These are phyloP conservation scores for Pseudomyrmex concolor DNA, from an alignment of 1,140 invertebrate species.

Conservation along the genomic window DNA sequence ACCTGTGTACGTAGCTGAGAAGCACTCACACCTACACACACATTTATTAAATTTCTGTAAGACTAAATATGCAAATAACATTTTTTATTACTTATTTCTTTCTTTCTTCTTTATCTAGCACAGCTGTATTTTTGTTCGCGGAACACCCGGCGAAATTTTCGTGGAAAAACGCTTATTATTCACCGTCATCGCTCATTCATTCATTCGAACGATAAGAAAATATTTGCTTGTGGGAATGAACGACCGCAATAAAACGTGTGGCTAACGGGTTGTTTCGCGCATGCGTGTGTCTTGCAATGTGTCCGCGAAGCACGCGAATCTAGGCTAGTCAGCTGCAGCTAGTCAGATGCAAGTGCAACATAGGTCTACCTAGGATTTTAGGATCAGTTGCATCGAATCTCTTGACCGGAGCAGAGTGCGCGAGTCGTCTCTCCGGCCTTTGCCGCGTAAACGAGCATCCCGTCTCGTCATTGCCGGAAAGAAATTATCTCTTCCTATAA, in stretches of 20 bases:
- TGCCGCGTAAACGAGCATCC: too few relatives aligned
- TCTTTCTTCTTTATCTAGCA: not conserved
- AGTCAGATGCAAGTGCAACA: constrained; percentile 53
- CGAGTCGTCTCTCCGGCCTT: too few relatives aligned
- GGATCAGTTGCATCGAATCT: constrained; percentile 55
- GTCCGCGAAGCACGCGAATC: constrained; percentile 63
- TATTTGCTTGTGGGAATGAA: constrained; percentile 48
- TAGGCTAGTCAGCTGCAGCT: constrained; percentile 74
- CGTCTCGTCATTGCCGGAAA: too few relatives aligned
- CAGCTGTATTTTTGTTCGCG: not conserved
- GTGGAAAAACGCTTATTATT: not conserved
- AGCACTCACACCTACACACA: too few relatives aligned
- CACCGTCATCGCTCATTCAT: not conserved
- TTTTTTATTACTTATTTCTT: not conserved
- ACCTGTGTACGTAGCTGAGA: too few relatives aligned
- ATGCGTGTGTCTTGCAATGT: constrained; percentile 65
- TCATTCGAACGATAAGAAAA: constrained; percentile 25
- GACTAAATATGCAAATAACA: too few relatives aligned
- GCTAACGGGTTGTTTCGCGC: constrained; percentile 68
- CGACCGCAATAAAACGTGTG: constrained; percentile 63
- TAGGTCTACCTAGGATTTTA: constrained; percentile 46
- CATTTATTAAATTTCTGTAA: too few relatives aligned
- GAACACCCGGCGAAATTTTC: not conserved
- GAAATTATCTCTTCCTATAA: too few relatives aligned
- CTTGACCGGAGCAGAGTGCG: not conserved